Percentiles rank a stretch among this genome's conserved stretches.
These are phyloP conservation scores for Phrynocephalus vlangalii DNA, from an alignment of 2,797 vertebrate genomes.

Conservation along the genomic window DNA sequence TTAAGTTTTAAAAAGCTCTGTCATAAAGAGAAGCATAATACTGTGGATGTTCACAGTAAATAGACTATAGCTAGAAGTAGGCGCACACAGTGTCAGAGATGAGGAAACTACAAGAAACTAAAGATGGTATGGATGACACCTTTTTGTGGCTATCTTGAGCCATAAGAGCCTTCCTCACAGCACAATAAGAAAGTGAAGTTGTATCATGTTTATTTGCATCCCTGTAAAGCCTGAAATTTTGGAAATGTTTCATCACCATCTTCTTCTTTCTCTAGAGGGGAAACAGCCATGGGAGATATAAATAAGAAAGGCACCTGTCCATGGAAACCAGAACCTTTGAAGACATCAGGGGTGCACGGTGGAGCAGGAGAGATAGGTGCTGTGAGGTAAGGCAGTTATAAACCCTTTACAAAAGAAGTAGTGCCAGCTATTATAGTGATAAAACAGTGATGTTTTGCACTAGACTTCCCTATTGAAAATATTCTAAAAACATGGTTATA, in stretches of 20 bases:
- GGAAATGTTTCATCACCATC: neutral
- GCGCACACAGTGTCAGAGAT: neutral
- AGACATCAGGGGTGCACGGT: neutral
- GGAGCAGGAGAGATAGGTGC: constrained; percentile 10
- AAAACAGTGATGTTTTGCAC: neutral
- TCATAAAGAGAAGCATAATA: too few relatives aligned
- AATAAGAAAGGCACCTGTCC: neutral
- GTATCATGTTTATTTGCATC: neutral
- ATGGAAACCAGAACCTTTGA: neutral
- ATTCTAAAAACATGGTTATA: neutral
- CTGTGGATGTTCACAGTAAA: neutral
- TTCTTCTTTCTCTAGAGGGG: neutral
- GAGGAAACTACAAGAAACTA: neutral
- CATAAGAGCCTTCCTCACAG: neutral
- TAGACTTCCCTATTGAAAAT: neutral
- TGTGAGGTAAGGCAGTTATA: neutral
- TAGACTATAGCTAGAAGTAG: neutral
- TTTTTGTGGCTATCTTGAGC: neutral
- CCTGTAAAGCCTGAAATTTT: neutral
- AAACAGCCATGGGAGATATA: neutral
- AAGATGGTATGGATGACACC: neutral
- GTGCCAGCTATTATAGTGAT: too few relatives aligned
- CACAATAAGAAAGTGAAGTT: constrained; percentile 25
- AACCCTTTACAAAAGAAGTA: too few relatives aligned
- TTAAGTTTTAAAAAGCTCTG: neutral